Evolutionary conservation across 2,797 vertebrate species (phyloP), one percentile per base, ranked within the genome.

Genomic region (Lagorchestes hirsutus): DNA sequence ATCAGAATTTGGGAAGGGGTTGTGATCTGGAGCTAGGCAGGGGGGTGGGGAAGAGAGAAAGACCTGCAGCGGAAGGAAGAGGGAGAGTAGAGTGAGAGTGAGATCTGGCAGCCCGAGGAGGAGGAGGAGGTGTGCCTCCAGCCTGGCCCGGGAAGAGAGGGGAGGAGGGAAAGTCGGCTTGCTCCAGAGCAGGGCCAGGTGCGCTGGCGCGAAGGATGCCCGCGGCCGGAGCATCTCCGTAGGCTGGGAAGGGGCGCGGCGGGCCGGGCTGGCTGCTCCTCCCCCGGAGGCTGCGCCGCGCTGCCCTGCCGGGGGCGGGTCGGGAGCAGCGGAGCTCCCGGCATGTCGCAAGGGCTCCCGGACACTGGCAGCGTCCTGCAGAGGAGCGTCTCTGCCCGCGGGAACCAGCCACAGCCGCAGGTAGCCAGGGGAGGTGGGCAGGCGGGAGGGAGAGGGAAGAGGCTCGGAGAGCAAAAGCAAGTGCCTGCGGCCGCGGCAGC

Each of bases 291-390:
- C 96, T 91, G 97, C 22, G 74, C 74, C 11, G 18, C 93, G 94
- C 95, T 93, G 92, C 94, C 67, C 67, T 82, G 74, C 74, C 22
- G 40, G 90, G 31, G 94, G 91, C 94, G 95, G 90, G 90, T 93
- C 92, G 56, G 93, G 93, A 93, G 96, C 55, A 90, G 95, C 87
- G 94, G 90, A 96, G 97, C 93, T n/a, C 93, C 92, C 95, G 98
- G 96, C 93, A 99, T 98, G 98, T 99, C 99, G 92, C 98, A 98
- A 54, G 97, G 96, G 67, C 97, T 94, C 62, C 96, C 97, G 54
- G 97, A 96, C 0, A 96, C 98, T n/a, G 96, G 95, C 96, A 90
- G 98, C 96, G 95, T 96, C 91, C 93, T 98, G 97, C 97, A 96
- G 14, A 96, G 98, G 90, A 98, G 95, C 95, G 96, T 96, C 94